Evolutionary conservation across 2,113 vertebrate genomes (phyloP).

Genomic region (Burhinus oedicnemus): DNA sequence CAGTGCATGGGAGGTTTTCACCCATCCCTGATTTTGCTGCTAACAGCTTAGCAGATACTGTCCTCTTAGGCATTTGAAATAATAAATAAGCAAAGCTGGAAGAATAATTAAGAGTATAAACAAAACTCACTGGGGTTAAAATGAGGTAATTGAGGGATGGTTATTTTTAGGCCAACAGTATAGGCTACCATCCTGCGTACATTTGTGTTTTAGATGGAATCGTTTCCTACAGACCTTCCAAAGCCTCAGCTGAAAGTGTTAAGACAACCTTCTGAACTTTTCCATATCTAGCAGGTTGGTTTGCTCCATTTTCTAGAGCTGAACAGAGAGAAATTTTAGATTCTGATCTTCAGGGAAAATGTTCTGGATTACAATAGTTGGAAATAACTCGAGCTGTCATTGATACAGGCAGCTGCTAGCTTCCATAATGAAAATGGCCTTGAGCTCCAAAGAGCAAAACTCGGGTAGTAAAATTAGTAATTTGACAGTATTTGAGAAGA

Average conservation of each 20-base stretch:
- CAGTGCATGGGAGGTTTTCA: background rate
- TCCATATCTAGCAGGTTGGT: background rate
- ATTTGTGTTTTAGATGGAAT: background rate
- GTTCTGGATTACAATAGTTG: background rate
- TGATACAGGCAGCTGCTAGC: background rate
- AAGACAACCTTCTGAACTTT: background rate
- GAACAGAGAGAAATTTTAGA: background rate
- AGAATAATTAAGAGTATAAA: background rate
- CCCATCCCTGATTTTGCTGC: background rate
- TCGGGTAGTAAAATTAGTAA: conserved; percentile 2
- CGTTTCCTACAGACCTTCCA: background rate
- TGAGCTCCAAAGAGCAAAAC: conserved; percentile 1
- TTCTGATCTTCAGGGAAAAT: background rate
- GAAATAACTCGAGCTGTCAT: conserved; percentile 11
- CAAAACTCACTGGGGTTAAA: background rate
- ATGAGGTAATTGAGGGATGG: background rate
- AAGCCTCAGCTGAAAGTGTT: background rate
- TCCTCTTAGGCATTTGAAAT: background rate
- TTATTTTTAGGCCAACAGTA: background rate
- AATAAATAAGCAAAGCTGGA: background rate
- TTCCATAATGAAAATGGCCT: conserved; percentile 12
- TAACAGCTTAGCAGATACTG: background rate
- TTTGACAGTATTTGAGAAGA: background rate
- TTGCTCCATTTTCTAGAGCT: background rate
- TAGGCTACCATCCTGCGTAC: too few species aligned